Base-by-base conservation (phyloP, 2,888 invertebrate species). In the Scaptomyza tumidula region DNA sequence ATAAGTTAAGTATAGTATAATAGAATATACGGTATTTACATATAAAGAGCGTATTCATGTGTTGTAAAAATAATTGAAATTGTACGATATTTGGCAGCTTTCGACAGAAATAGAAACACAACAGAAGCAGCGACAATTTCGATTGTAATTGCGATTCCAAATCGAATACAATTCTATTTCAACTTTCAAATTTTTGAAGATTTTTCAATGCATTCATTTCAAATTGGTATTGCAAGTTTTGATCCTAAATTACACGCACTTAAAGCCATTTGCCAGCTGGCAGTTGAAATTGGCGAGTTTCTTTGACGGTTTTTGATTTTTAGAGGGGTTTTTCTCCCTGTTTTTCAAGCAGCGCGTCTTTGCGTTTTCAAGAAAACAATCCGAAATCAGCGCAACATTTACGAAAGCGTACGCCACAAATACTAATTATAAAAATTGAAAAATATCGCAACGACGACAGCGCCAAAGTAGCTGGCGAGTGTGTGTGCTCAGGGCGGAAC, bases 321-420 rank as follows among this genome's bases (percentile, higher is more conserved):
- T 27, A 33, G 10, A 33, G 10, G 33, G 9, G 2, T 33, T 33
- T 33, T 33, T 9, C n/a, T 19, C 33, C 29, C 16, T 16, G 29
- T 29, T 27, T 16, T 41, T 53, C 39, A 39, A 44, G 41, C 54
- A 55, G 56, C 74, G 52, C 56, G 59, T 62, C 64, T 67, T 46
- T 27, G 14, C 52, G 50, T 60, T 60, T 29, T 65, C 69, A 76
- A 67, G 71, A 69, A 68, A 62, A 67, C 75, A 83, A 82, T 67
- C 75, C 87, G 81, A 88, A 87, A 87, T 85, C 85, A 77, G 86
- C 82, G 86, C 89, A 86, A 86, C 86, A 72, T 89, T 75, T 80
- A 89, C 89, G 88, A 86, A 86, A 84, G 89, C 89, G 88, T 75
- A 88, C 86, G 88, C 86, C 86, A 88, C 86, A 86, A 89, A 88